Conservation (phyloP, 2,888 invertebrate genomes). For the Leptopterna dolabrata region DNA sequence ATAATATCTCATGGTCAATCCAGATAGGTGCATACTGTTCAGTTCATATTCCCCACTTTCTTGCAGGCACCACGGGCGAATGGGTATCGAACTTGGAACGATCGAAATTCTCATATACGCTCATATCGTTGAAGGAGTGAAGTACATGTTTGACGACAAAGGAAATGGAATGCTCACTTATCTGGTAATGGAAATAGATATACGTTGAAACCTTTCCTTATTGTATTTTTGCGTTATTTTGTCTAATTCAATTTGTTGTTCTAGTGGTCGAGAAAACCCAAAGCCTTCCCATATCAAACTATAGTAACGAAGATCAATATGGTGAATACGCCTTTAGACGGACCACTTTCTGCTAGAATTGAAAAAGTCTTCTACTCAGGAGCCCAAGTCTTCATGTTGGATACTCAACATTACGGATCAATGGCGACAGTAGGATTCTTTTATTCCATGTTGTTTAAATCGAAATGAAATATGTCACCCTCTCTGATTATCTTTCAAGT, state of each 20-base stretch:
- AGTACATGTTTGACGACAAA: constrained; percentile 72
- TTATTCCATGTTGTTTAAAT: not conserved
- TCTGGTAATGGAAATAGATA: constrained; percentile 64
- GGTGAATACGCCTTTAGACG: constrained; percentile 66
- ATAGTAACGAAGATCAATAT: constrained; percentile 71
- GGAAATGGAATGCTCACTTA: constrained; percentile 78
- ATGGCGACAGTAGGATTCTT: constrained; percentile 77
- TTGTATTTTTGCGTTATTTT: not conserved
- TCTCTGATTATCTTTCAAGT: not conserved
- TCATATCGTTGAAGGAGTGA: constrained; percentile 77
- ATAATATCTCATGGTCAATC: not conserved
- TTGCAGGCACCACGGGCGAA: constrained; percentile 66
- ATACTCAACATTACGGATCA: constrained; percentile 83
- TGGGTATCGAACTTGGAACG: constrained; percentile 82
- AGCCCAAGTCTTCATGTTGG: constrained; percentile 80
- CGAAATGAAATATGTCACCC: not conserved
- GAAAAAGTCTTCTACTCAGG: constrained; percentile 77
- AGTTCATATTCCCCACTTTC: not conserved
- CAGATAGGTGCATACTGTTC: not conserved
- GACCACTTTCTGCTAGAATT: constrained; percentile 68
- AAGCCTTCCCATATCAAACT: constrained; percentile 79
- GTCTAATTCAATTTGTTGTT: not conserved
- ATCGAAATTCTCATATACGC: constrained; percentile 78
- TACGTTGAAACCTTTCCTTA: not conserved
- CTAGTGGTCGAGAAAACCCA: constrained; percentile 75